A percentile compares a stretch with the other conserved stretches of the same genome.
Conservation (phyloP, 2,888 invertebrate genomes). For the Pterostichus madidus region DNA sequence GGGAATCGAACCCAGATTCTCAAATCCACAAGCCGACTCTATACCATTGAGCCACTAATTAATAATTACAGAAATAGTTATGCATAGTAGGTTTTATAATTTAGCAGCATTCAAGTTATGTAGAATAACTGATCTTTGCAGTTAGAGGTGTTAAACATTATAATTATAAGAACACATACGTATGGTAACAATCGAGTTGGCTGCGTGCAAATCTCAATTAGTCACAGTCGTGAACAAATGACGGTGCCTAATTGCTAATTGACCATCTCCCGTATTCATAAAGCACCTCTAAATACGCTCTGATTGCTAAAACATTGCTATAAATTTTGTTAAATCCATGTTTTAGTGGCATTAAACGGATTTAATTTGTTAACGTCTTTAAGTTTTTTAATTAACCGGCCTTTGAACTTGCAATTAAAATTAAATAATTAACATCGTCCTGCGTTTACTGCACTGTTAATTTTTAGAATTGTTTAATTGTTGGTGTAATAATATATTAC, state of each 20-base stretch:
- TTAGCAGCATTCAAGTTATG: constrained; percentile 3
- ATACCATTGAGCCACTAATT: no score
- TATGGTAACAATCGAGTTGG: not conserved
- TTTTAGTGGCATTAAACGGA: not conserved
- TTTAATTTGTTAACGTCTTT: constrained; percentile 18
- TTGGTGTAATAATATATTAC: constrained; percentile 38
- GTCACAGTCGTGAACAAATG: constrained; percentile 40
- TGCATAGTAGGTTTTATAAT: not conserved
- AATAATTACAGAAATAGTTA: no score
- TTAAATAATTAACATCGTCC: constrained; percentile 28
- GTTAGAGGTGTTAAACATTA: constrained; percentile 23
- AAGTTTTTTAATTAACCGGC: constrained; percentile 40
- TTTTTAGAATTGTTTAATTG: constrained; percentile 39
- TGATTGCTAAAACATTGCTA: constrained; percentile 43
- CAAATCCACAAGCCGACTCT: no score
- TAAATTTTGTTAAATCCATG: constrained; percentile 50
- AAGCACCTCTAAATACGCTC: constrained; percentile 48
- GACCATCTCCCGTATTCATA: constrained; percentile 37
- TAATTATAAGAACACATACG: constrained; percentile 33
- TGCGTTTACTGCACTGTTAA: constrained; percentile 49
- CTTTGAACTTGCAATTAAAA: constrained; percentile 43
- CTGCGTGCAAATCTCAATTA: constrained; percentile 21
- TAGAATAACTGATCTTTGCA: constrained; percentile 36
- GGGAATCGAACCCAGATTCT: no score
- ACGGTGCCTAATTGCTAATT: constrained; percentile 33